phyloP scores from a whole-genome alignment of 1,140 invertebrate genomes.

The Pentalonia nigronervosa region DNA sequence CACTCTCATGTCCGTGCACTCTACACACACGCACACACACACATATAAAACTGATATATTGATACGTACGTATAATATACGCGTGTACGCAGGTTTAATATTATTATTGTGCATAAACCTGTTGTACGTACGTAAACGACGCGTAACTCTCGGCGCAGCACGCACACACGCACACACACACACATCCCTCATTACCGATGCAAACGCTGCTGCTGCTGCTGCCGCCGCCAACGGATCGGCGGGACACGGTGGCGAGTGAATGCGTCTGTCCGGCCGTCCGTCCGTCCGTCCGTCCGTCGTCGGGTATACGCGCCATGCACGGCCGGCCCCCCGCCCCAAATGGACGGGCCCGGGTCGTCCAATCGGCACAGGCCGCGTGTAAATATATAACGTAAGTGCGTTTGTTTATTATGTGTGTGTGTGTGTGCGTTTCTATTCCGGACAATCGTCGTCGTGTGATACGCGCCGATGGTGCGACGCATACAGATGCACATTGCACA shows the following conservation, averaged over 20 bases:
- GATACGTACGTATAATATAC: neutral
- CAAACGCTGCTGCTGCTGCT: neutral
- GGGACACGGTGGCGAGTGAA: neutral
- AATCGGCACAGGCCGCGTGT: slow-evolving; percentile 33
- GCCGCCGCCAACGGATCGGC: neutral
- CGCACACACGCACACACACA: no score
- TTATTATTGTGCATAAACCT: neutral
- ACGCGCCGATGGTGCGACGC: neutral
- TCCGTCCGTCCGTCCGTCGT: neutral
- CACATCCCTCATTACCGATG: slow-evolving; percentile 46
- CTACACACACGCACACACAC: no score
- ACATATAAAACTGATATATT: neutral
- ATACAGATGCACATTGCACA: neutral
- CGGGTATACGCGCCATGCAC: neutral
- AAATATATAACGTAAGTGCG: neutral
- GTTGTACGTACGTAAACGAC: neutral
- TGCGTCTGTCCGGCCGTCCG: neutral
- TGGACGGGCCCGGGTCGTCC: slow-evolving; percentile 37
- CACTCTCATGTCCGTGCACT: no score
- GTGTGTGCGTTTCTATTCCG: neutral
- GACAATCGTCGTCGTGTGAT: slow-evolving; percentile 16
- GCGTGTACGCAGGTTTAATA: neutral
- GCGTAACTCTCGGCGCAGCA: neutral
- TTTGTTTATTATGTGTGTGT: neutral
- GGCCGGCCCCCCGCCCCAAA: slow-evolving; percentile 49